Evolutionary conservation across 1,140 invertebrate genomes (phyloP), one percentile per base, ranked within the genome.

Genomic region (Geopemphigus sp.): DNA sequence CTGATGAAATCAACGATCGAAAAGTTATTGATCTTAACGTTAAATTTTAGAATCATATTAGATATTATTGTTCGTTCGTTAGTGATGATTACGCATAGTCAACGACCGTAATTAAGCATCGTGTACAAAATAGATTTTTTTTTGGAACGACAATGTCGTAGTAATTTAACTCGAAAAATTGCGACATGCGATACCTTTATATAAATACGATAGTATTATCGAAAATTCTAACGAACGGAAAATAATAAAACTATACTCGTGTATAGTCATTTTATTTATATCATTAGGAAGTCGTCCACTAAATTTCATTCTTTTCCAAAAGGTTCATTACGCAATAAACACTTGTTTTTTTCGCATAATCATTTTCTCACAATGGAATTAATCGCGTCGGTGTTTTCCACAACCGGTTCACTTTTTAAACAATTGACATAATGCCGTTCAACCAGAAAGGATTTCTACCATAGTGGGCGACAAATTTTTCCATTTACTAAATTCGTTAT

Each of bases 61-160:
- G 22, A n/a, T 68, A 68, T 59, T 24, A 57, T 68, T 26, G 50
- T 39, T 4, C 32, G 8, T 39, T 39, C 8, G 8, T 68, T 26
- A 68, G 39, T 50, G 17, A 24, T 45, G 14, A 68, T 50, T 50
- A 24, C 24, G 26, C 26, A 47, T 68, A 68, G 47, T 50, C 39
- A 24, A 26, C 50, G 45, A 68, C 66, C 50, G 66, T 68, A 68
- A 68, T 24, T 3, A 68, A 47, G 47, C 8, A 26, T 26, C 17
- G 47, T 68, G 39, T 68, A 68, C 45, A 68, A 66, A 68, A 50
- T 68, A 68, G 15, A 68, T 68, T 24, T 50, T 26, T n/a, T 17
- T 24, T 24, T 68, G 24, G 39, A 24, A 68, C 47, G 22, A 47
- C 1, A 24, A 47, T 68, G n/a, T 50, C 14, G 11, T 68, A 24